Base-by-base conservation (phyloP, 2,797 vertebrate genomes). In the Gallinago solitaria region DNA sequence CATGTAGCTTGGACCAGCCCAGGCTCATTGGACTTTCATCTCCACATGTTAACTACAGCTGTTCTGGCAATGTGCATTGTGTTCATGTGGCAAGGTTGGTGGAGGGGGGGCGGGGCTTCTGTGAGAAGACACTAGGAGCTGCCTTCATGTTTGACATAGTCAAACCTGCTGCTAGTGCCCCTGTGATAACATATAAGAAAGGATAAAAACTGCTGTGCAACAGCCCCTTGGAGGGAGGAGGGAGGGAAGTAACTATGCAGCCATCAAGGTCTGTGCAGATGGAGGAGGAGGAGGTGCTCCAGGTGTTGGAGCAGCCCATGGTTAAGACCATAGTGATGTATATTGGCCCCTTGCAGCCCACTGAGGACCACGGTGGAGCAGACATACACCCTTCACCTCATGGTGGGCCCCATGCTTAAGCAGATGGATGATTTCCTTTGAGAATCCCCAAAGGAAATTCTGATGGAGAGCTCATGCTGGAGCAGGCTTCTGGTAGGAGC, bases 381-480 rank as follows among this genome's bases (percentile, higher is more conserved):
- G 43, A 50, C 50, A 81, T 15, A 30, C 35, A 50, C 11, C 7
- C 24, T 50, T 35, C 18, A 43, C 20, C 20, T 20, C 16, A 24
- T 25, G 37, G 32, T 30, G 16, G 45, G 63, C 41, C n/a, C n/a
- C 18, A 21, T 2, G 1, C 27, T 9, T 2, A 50, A 54, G 32
- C 32, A 71, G 27, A 28, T 37, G 16, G 27, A 45, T 43, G 32
- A 41, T 41, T 41, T 41, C 41, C 41, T 41, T 41, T 41, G 41
- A 16, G 41, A 41, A 61, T 16, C 13, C 57, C 48, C 4, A 2
- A 63, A 54, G 48, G 13, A 71, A 71, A 9, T 3, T 37, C 9
- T 63, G 27, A 54, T 27, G 12, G 9, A 71, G 8, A 33, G 12
- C 13, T 14, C 16, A 1, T 3, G 0, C 12, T 35, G 39, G 39